phyloP scores from a whole-genome alignment of 2,797 vertebrate species.

The Onychomys torridus region DNA sequence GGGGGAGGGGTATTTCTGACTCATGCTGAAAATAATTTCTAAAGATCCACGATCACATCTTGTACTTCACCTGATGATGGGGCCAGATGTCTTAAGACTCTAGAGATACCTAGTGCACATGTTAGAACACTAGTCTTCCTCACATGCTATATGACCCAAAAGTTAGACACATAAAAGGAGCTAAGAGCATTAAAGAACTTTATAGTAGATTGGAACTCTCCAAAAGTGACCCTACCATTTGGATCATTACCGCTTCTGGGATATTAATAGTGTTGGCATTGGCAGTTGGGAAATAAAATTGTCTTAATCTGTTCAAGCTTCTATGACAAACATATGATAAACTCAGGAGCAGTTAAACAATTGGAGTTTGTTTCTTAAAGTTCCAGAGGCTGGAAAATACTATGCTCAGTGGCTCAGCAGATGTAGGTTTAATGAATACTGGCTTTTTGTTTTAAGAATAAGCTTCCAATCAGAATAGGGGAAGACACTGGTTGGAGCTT shows the following conservation, averaged over 20 bases:
- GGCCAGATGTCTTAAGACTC: background rate
- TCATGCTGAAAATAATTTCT: background rate
- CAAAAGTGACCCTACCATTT: background rate
- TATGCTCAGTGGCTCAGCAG: background rate
- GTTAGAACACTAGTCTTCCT: background rate
- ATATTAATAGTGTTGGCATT: background rate
- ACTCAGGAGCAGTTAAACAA: background rate
- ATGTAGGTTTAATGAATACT: background rate
- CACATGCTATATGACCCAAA: background rate
- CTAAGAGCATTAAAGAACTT: background rate
- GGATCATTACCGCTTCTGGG: background rate
- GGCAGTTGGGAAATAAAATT: background rate
- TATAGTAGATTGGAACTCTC: background rate
- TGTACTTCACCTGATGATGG: background rate
- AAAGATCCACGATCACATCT: background rate
- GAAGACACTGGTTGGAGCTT: background rate
- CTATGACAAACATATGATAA: background rate
- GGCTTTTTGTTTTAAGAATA: background rate
- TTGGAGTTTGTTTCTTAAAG: background rate
- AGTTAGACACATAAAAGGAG: background rate
- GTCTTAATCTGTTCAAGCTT: background rate
- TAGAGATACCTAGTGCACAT: background rate
- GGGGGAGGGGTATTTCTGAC: background rate
- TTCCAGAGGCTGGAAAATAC: background rate
- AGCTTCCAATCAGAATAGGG: background rate